These are phyloP conservation scores for Himalopsyche tibetana DNA, from an alignment of 2,888 invertebrate genomes.

Conservation along the genomic window DNA sequence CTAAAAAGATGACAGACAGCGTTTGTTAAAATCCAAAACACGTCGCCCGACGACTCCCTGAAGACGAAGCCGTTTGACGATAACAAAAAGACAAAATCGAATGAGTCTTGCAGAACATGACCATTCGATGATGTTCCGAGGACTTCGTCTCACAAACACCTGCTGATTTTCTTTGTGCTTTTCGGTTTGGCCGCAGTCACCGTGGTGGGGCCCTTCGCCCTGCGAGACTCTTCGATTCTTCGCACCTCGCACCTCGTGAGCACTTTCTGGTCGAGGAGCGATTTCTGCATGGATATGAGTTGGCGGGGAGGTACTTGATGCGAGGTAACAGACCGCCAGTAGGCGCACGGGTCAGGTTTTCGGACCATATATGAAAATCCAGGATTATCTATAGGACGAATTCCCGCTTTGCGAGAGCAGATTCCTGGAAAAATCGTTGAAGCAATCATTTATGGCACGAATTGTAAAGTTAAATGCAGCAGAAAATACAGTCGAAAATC, in stretches of 20 bases:
- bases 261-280: constrained; percentile 41
- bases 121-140: constrained; percentile 49
- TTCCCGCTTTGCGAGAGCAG: constrained; percentile 78
- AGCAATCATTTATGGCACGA: too few species aligned
- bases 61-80: constrained; percentile 3
- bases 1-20: neutral
- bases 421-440: constrained; percentile 72
- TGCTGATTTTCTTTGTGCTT: constrained; percentile 60
- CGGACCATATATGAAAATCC: constrained; percentile 77
- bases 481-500: too few species aligned
- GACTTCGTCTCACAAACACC: constrained; percentile 55
- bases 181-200: constrained; percentile 43
- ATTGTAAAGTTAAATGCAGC: too few species aligned
- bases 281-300: constrained; percentile 48
- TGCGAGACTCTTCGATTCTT: neutral
- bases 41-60: neutral
- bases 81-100: neutral
- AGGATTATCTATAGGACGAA: constrained; percentile 80
- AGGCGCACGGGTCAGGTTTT: constrained; percentile 57
- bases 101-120: neutral
- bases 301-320: constrained; percentile 61
- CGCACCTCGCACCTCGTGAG: constrained; percentile 51
- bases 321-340: constrained; percentile 58
- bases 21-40: neutral
- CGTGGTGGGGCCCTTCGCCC: constrained; percentile 1